Conservation (phyloP, 2,113 vertebrate genomes). For the Microcebus tavaratra region DNA sequence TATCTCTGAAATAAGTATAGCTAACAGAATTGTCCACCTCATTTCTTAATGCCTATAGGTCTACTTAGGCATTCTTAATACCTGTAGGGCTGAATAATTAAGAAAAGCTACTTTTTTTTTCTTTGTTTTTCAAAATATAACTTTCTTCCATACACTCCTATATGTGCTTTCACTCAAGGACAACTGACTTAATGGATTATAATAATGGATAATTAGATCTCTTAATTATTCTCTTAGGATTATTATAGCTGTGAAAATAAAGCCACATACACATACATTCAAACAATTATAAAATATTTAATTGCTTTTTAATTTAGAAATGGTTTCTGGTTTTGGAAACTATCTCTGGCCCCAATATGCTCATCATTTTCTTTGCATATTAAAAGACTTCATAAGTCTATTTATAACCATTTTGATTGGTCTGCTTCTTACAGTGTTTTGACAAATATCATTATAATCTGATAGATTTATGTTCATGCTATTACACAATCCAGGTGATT, state of each 20-base stretch:
- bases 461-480: not conserved
- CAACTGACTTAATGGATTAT: constrained; percentile 34
- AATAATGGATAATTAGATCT: constrained; percentile 50
- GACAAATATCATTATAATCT: constrained; percentile 3
- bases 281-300: constrained; percentile 37
- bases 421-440: not conserved
- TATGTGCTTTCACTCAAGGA: not conserved
- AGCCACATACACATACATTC: not conserved
- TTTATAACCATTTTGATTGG: not conserved
- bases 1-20: not conserved
- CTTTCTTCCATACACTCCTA: not conserved
- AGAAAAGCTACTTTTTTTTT: not conserved
- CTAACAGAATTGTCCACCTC: not conserved
- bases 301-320: constrained; percentile 64
- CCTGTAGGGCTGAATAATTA: not conserved
- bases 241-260: constrained; percentile 36
- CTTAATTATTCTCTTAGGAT: constrained; percentile 56
- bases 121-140: constrained; percentile 9
- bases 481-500: not conserved
- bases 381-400: not conserved
- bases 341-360: not conserved
- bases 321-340: constrained; percentile 33
- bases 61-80: not conserved
- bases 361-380: not conserved
- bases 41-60: not conserved